Evolutionary conservation across 2,797 vertebrate genomes (phyloP).

Genomic region (Pseudopleuronectes americanus): DNA sequence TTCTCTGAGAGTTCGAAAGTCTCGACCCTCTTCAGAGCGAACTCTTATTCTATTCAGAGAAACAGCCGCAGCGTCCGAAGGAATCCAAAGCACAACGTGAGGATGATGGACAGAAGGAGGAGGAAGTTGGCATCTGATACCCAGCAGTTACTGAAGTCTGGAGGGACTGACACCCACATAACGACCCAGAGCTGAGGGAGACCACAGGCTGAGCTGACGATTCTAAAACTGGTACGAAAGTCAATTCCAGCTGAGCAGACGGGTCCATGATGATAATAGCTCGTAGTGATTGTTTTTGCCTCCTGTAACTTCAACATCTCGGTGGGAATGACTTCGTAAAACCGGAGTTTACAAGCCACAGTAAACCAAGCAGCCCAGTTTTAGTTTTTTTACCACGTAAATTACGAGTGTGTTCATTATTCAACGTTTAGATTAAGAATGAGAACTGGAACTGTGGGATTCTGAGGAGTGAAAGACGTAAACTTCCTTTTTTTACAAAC

Average conservation of each 20-base stretch:
- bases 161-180: conserved; percentile 1
- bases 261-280: conserved; percentile 15
- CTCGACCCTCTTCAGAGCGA: neutral
- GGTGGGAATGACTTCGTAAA: conserved; percentile 37
- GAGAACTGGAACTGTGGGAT: neutral
- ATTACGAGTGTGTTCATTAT: neutral
- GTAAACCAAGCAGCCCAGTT: neutral
- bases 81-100: neutral
- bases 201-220: conserved; percentile 29
- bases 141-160: conserved; percentile 19
- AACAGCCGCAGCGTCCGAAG: neutral
- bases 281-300: conserved; percentile 13
- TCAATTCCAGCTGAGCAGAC: conserved; percentile 30
- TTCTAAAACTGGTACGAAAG: conserved; percentile 6
- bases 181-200: conserved; percentile 7
- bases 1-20: neutral
- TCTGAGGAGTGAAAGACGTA: no score
- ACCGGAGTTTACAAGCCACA: conserved; percentile 30
- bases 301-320: conserved; percentile 2
- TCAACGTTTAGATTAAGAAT: neutral
- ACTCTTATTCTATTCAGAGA: neutral
- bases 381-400: neutral
- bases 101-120: conserved; percentile 1
- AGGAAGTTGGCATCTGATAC: conserved; percentile 17
- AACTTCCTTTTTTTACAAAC: neutral